Evolutionary conservation across 2,113 vertebrate genomes (phyloP).

Genomic region (Ceyx melanurus): DNA sequence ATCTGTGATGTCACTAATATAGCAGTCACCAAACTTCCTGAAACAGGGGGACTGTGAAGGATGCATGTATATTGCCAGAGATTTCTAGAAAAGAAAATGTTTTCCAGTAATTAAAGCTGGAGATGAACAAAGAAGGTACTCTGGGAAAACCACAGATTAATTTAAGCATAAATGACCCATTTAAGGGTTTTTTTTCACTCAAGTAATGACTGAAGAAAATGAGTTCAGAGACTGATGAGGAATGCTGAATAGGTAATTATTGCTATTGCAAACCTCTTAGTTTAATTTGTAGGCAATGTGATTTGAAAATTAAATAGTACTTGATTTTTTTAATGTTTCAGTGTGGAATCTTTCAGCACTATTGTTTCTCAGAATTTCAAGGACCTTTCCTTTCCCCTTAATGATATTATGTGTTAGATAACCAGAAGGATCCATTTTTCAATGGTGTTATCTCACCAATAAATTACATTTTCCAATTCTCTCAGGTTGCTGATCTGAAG

Average conservation of each 20-base stretch:
- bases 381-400: constrained; percentile 23
- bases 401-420: constrained; percentile 12
- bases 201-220: constrained; percentile 57
- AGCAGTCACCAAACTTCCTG: not conserved
- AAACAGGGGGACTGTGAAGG: constrained; percentile 24
- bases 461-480: constrained; percentile 20
- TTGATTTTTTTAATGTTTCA: constrained; percentile 9
- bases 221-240: constrained; percentile 54
- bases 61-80: constrained; percentile 20
- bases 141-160: constrained; percentile 32
- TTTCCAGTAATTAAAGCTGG: constrained; percentile 52
- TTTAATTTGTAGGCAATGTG: constrained; percentile 62
- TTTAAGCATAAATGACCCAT: constrained; percentile 59
- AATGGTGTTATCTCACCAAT: constrained; percentile 20
- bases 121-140: constrained; percentile 42
- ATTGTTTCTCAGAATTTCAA: constrained; percentile 35
- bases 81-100: constrained; percentile 21
- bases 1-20: constrained; percentile 48
- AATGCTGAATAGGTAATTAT: constrained; percentile 48
- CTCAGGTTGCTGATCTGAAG: not conserved
- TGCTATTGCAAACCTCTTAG: constrained; percentile 48
- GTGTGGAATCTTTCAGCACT: constrained; percentile 16
- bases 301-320: constrained; percentile 59
- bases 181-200: constrained; percentile 25
- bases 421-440: constrained; percentile 18